Evolutionary conservation across 1,140 invertebrate species (phyloP), one percentile per base, ranked within the genome.

Genomic region (Meloidogyne exigua): DNA sequence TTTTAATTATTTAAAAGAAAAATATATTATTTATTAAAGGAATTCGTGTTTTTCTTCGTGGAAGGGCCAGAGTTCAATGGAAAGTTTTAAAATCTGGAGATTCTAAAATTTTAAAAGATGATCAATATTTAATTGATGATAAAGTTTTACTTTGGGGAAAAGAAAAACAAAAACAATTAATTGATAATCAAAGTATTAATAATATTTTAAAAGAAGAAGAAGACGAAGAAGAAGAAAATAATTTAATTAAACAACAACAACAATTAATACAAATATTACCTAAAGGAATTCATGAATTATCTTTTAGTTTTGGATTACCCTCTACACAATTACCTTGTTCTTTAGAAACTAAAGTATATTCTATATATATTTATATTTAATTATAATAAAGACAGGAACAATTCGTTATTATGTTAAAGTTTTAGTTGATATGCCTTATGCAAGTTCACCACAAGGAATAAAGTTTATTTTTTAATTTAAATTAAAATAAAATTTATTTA

Each of bases 71-170:
- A 79, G 92, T 92, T 0, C 92, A 93, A 88, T 93, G 92, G 92
- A 93, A 93, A 88, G 91, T 93, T 72, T 89, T 92, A 72, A 90
- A 93, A 64, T 92, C 91, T 66, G 92, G 92, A 10, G 92, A 93
- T 82, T 86, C 92, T 11, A 72, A 92, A 81, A 92, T 91, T 28
- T 91, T 93, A 0, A 92, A 92, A 87, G 92, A 93, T 88, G 92
- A 93, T 84, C 92, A 93, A 86, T 92, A 92, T 82, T 92, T 93
- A 86, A 90, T 93, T 28, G 93, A 94, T 81, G 92, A 93, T 76
- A 89, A 92, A 83, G 89, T 90, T 64, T 89, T 92, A 28, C 91
- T 93, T 67, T 93, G 92, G 92, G 92, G 92, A 68, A 92, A 92
- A 91, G 92, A 92, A 92, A 26, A 39, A 21, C 71, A 32, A 49